Base-by-base conservation (phyloP, 2,113 vertebrate species). In the Rhizomys pruinosus region DNA sequence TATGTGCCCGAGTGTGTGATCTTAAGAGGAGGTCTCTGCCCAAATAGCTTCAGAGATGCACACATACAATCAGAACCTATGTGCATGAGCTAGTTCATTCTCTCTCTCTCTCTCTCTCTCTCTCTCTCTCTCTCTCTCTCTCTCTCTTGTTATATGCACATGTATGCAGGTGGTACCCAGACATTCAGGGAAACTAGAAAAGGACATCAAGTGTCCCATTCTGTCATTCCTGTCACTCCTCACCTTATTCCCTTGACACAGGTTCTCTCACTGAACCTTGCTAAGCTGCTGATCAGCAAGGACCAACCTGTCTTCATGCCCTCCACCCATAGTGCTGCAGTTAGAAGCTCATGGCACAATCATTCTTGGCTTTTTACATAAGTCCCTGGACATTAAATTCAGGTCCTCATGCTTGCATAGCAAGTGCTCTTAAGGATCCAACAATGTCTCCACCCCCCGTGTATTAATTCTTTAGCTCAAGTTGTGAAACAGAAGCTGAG, bases 1-100 rank as follows among this genome's bases (percentile, higher is more conserved):
- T n/a, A n/a, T n/a, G 0, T 12, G n/a, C 0, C 1, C 6, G 7
- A 7, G 23, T 9, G 5, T 0, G 13, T n/a, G 5, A 34, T 34
- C 34, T 11, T 52, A 52, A 52, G 47, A 20, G 66, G 34, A n/a
- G 4, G 2, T 23, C 34, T 87, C 15, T 19, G 22, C 7, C 23
- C 1, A 4, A 32, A 87, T 34, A 64, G 19, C 29, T 59, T 29
- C 55, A 2, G 23, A 85, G 32, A 37, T 1, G 17, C 23, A 27
- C 1, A 23, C 1, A 32, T 39, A 42, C 80, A 68, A 37, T n/a
- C 37, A 20, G 22, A 73, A 95, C 11, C 2, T 59, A 27, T 68
- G 68, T 27, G 47, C 7, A 12, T 2, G 44, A 32, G 20, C 57
- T 78, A 44, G 72, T 37, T 73, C 25, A 69, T 55, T 52, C 47